A percentile compares a stretch with the other conserved stretches of the same genome.
Conservation (phyloP, 2,888 invertebrate species). For the Drosophila kanekoi region DNA sequence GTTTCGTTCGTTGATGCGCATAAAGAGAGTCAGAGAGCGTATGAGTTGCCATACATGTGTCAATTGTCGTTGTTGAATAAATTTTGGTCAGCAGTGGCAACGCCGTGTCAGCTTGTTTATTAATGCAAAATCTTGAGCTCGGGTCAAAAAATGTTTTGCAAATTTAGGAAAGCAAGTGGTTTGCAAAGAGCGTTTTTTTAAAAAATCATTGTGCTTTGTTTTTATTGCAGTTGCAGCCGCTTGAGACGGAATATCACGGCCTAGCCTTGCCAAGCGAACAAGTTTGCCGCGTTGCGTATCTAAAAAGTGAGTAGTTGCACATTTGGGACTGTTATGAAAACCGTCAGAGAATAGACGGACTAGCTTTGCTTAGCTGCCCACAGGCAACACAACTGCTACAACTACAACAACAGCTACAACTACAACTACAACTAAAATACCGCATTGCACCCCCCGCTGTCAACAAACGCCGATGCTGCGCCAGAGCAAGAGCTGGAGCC, state of each 20-base stretch:
- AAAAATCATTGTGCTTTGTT: not conserved
- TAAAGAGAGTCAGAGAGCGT: conserved; percentile 14
- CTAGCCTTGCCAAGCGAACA: conserved; percentile 7
- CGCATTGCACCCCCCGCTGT: conserved; percentile 21
- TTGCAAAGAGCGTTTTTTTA: not conserved
- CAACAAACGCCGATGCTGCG: conserved; percentile 29
- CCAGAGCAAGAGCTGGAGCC: conserved; percentile 29
- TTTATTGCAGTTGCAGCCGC: conserved; percentile 43
- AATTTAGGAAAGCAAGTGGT: conserved; percentile 1
- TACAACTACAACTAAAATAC: not conserved
- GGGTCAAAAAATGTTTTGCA: not conserved
- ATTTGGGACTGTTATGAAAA: conserved; percentile 20
- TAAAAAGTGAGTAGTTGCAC: conserved; percentile 24
- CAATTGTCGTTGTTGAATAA: conserved; percentile 13
- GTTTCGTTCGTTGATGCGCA: conserved; percentile 24
- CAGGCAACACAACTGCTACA: conserved; percentile 22
- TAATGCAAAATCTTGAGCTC: conserved; percentile 1
- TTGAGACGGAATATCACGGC: conserved; percentile 14
- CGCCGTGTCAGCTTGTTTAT: conserved; percentile 14
- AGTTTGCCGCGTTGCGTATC: conserved; percentile 9
- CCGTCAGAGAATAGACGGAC: conserved; percentile 27
- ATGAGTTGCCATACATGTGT: conserved; percentile 9
- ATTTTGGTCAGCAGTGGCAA: conserved; percentile 38
- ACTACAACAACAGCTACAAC: conserved; percentile 1
- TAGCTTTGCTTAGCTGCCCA: conserved; percentile 27